phyloP scores from a whole-genome alignment of 1,140 invertebrate species.

The Neomicropteryx cornuta region DNA sequence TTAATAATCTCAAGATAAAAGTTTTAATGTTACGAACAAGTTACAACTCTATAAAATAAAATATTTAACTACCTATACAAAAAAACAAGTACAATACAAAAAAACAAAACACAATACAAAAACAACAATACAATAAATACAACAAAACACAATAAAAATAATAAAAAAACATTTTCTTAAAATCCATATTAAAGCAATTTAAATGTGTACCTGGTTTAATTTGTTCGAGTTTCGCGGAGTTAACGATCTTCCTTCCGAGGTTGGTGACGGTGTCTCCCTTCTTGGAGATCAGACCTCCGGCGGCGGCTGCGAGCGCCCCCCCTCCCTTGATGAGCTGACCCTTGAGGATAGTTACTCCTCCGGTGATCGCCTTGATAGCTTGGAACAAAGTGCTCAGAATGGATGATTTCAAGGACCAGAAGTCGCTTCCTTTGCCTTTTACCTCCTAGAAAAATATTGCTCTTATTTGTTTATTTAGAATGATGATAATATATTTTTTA shows the following conservation, averaged over 20 bases:
- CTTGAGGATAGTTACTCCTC: conserved; percentile 70
- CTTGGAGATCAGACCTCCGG: conserved; percentile 57
- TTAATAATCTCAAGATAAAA: no score
- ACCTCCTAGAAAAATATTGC: conserved; percentile 16
- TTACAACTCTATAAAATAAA: no score
- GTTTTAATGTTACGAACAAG: no score
- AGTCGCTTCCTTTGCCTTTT: conserved; percentile 53
- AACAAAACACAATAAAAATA: no score
- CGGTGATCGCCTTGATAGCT: conserved; percentile 75
- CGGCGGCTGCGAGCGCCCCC: conserved; percentile 58
- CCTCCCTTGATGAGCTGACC: conserved; percentile 75
- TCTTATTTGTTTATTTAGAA: not conserved
- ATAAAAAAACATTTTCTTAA: no score
- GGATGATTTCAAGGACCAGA: conserved; percentile 68
- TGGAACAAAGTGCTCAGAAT: conserved; percentile 68
- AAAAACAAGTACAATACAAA: no score
- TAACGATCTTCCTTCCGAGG: conserved; percentile 63
- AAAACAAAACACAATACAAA: no score
- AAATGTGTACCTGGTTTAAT: no score
- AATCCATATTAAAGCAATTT: no score
- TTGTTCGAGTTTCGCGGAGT: conserved; percentile 55
- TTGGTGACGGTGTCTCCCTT: conserved; percentile 64
- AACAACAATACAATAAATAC: no score
- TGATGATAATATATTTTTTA: not conserved
- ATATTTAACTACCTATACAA: no score